Percentiles rank a stretch among this genome's conserved stretches.
Conservation (phyloP, 2,797 vertebrate species). For the Micropoecilia bifurca region DNA sequence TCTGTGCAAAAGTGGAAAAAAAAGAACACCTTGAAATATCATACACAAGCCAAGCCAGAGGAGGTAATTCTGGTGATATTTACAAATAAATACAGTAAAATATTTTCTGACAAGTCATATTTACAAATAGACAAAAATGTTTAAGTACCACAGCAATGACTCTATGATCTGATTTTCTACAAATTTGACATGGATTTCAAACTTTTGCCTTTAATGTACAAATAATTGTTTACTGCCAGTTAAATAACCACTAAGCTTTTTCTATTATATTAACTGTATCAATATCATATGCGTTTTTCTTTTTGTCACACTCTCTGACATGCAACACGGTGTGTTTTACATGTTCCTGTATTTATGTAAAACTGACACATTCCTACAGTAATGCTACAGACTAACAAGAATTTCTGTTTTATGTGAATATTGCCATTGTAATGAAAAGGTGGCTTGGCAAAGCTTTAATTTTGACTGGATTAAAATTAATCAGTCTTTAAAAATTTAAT, state of each 20-base stretch:
- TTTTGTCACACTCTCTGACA: not conserved
- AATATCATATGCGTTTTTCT: not conserved
- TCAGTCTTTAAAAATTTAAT: not conserved
- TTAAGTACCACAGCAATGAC: not conserved
- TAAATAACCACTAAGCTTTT: not conserved
- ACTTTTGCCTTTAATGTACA: not conserved
- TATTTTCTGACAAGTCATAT: not conserved
- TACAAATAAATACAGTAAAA: not conserved
- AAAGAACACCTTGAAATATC: not conserved
- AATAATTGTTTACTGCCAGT: not conserved
- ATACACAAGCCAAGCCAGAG: not conserved
- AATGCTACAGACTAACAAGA: not conserved
- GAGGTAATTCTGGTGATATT: not conserved
- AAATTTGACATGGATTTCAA: not conserved
- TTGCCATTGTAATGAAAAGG: not conserved
- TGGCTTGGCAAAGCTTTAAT: not conserved
- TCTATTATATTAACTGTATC: not conserved
- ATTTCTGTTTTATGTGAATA: not conserved
- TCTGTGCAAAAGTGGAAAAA: not conserved
- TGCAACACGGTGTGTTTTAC: not conserved
- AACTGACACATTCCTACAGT: not conserved
- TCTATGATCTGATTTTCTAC: not conserved
- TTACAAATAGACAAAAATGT: not conserved
- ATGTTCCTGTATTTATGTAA: not conserved
- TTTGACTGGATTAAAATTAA: not conserved